These are phyloP conservation scores for Deroplatys truncata DNA, from an alignment of 2,888 invertebrate species.

Conservation along the genomic window DNA sequence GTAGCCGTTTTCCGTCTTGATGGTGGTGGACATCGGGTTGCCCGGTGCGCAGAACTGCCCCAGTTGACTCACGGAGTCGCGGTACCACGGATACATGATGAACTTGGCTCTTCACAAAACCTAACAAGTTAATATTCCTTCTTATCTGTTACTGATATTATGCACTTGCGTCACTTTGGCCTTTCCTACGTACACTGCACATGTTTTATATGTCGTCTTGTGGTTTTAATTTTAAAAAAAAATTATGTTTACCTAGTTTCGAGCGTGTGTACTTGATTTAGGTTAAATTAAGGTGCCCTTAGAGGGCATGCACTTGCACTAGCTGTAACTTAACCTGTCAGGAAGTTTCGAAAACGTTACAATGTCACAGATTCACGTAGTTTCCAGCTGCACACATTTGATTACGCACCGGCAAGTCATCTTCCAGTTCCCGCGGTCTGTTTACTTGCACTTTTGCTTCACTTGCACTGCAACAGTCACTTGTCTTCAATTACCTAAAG, in stretches of 20 bases:
- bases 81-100: slow-evolving; percentile 33
- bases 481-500: not conserved
- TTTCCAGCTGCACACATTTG: not conserved
- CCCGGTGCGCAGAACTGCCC: slow-evolving; percentile 43
- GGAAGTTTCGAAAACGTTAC: not conserved
- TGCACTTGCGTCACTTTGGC: not conserved
- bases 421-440: not conserved
- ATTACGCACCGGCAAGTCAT: not conserved
- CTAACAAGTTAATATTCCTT: not conserved
- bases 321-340: no score
- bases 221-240: no score
- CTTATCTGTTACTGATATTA: not conserved
- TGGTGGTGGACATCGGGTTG: slow-evolving; percentile 56
- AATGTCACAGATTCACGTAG: not conserved
- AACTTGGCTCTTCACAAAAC: not conserved
- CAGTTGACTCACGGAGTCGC: slow-evolving; percentile 31
- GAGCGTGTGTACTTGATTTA: no score
- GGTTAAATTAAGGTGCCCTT: no score
- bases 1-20: slow-evolving; percentile 63
- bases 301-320: no score
- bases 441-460: not conserved
- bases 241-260: no score
- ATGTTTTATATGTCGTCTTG: not conserved
- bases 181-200: not conserved
- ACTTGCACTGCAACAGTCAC: not conserved